These are phyloP conservation scores for Panurus biarmicus DNA, from an alignment of 2,113 vertebrate genomes.

Conservation along the genomic window DNA sequence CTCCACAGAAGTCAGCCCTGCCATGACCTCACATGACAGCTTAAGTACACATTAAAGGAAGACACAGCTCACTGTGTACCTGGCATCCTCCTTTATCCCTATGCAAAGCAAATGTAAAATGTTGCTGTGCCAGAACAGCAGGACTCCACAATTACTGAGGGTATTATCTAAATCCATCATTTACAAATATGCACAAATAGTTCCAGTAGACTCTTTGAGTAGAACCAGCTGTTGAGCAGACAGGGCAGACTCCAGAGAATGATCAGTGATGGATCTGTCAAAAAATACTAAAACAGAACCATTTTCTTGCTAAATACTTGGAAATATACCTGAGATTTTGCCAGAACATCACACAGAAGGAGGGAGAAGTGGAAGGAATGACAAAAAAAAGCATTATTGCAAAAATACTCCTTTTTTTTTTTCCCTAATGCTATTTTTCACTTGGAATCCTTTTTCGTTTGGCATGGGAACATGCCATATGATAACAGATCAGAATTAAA, in stretches of 20 bases:
- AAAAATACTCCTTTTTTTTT: background rate
- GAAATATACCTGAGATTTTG: background rate
- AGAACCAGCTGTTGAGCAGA: background rate
- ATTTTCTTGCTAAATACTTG: background rate
- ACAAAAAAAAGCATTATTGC: background rate
- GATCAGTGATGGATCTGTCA: background rate
- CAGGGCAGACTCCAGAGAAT: background rate
- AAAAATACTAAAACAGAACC: background rate
- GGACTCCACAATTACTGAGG: background rate
- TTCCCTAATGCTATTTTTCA: background rate
- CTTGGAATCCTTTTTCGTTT: background rate
- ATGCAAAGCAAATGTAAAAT: background rate
- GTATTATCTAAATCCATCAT: background rate
- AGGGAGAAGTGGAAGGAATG: background rate
- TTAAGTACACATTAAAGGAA: background rate
- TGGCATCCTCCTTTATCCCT: background rate
- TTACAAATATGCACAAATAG: background rate
- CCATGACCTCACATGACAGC: background rate
- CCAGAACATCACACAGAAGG: background rate
- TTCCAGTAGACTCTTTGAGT: background rate
- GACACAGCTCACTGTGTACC: background rate
- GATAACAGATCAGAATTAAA: background rate
- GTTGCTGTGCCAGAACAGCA: background rate
- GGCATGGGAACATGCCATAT: background rate
- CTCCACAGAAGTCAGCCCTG: background rate